Base-by-base conservation (phyloP, 1,140 invertebrate genomes). In the Penaeus japonicus region DNA sequence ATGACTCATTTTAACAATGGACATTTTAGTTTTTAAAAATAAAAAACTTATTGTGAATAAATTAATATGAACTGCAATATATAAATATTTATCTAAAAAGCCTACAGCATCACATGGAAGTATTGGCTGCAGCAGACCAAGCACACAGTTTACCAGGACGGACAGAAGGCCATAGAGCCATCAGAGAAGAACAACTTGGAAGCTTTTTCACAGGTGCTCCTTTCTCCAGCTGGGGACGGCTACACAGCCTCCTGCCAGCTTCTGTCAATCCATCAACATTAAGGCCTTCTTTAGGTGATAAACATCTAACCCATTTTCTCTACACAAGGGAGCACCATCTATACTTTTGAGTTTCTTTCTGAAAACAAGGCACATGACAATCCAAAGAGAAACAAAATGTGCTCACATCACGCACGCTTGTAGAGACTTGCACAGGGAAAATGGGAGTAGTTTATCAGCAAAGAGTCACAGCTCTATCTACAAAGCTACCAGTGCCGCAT, bases 401-500 rank as follows among this genome's bases (percentile, higher is more conserved):
- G 39, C 39, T 39, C 39, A 39, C 39, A 7, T 10, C 39, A 39
- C 39, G 12, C 39, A 4, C 4, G 39, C n/a, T n/a, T 39, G 39
- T 10, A 10, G 12, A 39, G 39, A 39, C 39, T 39, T 39, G 39
- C 12, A 10, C 3, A 39, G 39, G 12, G 39, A 39, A 39, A 39
- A 39, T 39, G 39, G 39, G 4, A 7, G 39, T 39, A 39, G 39
- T 39, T 39, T 39, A 39, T 39, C 39, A 39, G 39, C 39, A 39
- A 39, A 39, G 39, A 39, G 57, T 65, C 80, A 83, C 80, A 65
- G 80, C 80, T 62, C 62, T 59, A 83, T 83, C 80, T 83, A 83
- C 57, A 83, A 83, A 83, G 80, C 80, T 83, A 83, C 80, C 80
- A 83, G 57, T 83, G 57, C 27, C 35, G 80, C 57, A 83, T 62